Evolutionary conservation across 2,113 vertebrate genomes (phyloP).

Genomic region (Arvicanthis niloticus): DNA sequence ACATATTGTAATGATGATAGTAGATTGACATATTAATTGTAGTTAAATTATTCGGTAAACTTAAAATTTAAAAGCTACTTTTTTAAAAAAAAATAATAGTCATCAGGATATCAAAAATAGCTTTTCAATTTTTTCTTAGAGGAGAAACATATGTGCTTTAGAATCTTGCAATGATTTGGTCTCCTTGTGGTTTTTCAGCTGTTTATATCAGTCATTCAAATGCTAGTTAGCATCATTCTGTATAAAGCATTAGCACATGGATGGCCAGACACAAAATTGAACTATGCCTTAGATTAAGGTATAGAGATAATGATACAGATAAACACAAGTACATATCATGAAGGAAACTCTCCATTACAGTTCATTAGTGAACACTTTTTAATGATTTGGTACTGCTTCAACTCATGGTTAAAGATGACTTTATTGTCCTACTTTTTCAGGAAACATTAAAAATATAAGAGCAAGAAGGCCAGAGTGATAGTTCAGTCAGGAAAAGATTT

Average conservation of each 20-base stretch:
- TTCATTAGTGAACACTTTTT: not conserved
- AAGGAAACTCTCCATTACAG: not conserved
- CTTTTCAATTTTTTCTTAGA: not conserved
- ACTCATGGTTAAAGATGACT: not conserved
- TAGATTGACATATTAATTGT: constrained; percentile 57
- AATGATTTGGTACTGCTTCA: not conserved
- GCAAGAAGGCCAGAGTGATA: no score
- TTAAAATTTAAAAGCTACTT: constrained; percentile 16
- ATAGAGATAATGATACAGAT: not conserved
- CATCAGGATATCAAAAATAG: not conserved
- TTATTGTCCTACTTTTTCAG: not conserved
- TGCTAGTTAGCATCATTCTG: not conserved
- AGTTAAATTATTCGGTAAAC: constrained; percentile 52
- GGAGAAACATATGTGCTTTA: not conserved
- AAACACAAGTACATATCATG: not conserved
- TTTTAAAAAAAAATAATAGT: not conserved
- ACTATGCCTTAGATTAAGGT: not conserved
- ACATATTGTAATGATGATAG: constrained; percentile 37
- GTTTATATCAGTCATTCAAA: constrained; percentile 47
- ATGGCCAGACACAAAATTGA: not conserved
- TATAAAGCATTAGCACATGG: not conserved
- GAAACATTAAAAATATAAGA: not conserved
- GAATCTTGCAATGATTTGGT: not conserved
- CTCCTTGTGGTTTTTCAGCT: constrained; percentile 3
- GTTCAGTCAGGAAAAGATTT: no score